Evolutionary conservation across 2,888 invertebrate species (phyloP), one percentile per base, ranked within the genome.

Genomic region (Pheosia gnoma): DNA sequence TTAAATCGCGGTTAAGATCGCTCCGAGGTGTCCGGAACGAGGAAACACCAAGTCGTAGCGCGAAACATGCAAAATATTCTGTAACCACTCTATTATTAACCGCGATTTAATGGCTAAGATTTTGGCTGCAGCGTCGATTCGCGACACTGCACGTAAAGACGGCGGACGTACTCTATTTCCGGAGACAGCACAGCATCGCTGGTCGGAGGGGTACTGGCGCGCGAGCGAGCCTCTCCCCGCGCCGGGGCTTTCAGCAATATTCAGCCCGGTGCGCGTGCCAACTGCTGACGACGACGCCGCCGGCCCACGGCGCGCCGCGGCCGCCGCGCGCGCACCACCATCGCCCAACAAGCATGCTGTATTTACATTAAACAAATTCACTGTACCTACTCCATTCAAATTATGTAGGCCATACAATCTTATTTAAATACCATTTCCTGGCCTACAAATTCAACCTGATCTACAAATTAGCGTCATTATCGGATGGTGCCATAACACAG

Each of bases 131-230:
- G 78, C 77, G 77, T 80, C 72, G 78, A 77, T 81, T 74, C 85
- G 84, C 88, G 86, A 82, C 80, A 85, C 83, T 84, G 82, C 84
- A 86, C 85, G 84, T 76, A 79, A 74, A 81, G 79, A 73, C 79
- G 79, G 79, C 83, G 82, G 73, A 84, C 89, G 90, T 90, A 94
- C 94, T 94, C 91, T 94, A 94, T 94, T 92, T 92, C 91, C 92
- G 93, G 94, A 94, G 94, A 94, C 94, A 94, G 94, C 91, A 90
- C 91, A 90, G 94, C 94, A 94, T 94, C 92, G 94, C 94, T 93
- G 94, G 94, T 94, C 94, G 94, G 91, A 93, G 89, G 89, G 91
- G 90, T 90, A 94, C 94, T 94, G 94, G 87, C 89, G 87, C 78
- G 81, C 81, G 79, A 75, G 81, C 78, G 72, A 77, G 78, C 75